These are phyloP conservation scores for Equus quagga DNA, from an alignment of 2,113 vertebrate genomes.

Conservation along the genomic window DNA sequence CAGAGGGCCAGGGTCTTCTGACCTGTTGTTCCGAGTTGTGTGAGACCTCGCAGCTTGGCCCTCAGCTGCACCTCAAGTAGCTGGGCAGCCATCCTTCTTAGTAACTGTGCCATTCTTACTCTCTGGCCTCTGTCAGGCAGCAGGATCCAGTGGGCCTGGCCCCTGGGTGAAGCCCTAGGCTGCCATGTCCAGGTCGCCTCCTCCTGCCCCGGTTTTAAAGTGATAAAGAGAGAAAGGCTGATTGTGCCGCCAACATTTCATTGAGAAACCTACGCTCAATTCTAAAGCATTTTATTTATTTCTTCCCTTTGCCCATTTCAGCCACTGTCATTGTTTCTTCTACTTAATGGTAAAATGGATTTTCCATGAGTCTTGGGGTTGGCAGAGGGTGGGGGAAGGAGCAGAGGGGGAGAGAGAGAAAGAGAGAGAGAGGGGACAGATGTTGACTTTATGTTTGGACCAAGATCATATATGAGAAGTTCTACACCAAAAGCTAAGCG, in stretches of 20 bases:
- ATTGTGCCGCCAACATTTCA: not conserved
- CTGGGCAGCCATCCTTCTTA: too few relatives aligned
- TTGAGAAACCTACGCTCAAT: not conserved
- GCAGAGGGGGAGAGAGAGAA: not conserved
- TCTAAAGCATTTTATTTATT: not conserved
- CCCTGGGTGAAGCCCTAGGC: not conserved
- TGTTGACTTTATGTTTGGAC: not conserved
- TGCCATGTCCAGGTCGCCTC: not conserved
- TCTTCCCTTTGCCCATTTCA: not conserved
- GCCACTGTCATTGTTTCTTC: not conserved
- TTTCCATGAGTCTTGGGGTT: not conserved
- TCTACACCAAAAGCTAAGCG: slow-evolving; percentile 10
- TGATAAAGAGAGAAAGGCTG: not conserved
- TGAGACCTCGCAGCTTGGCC: not conserved
- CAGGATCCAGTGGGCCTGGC: not conserved
- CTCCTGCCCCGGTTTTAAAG: not conserved
- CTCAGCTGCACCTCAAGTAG: not conserved
- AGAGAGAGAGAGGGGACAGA: not conserved
- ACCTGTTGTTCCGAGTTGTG: not conserved
- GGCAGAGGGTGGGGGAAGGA: not conserved
- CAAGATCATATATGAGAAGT: not conserved
- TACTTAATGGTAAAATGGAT: not conserved
- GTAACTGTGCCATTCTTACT: rapidly evolving
- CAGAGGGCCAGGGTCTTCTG: not conserved
- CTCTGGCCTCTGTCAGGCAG: not conserved